Percentiles rank a stretch among this genome's conserved stretches.
Evolutionary conservation across 2,888 invertebrate genomes (phyloP).

Genomic region (Cephus pygmeus): DNA sequence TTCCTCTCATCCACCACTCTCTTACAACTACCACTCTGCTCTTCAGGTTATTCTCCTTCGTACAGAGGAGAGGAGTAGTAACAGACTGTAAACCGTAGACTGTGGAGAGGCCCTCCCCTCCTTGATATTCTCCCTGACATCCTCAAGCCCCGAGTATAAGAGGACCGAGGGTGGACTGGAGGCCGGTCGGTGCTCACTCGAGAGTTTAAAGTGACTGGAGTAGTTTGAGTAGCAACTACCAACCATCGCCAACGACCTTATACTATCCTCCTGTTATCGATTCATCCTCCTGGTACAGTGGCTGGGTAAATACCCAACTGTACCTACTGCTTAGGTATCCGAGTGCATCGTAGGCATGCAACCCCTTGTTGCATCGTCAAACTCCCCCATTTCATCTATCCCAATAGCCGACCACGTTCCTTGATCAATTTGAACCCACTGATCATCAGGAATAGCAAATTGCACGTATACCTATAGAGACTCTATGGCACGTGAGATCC

Average conservation of each 20-base stretch:
- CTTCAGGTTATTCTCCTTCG: neutral
- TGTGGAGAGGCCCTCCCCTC: neutral
- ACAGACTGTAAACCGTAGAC: neutral
- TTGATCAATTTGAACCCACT: neutral
- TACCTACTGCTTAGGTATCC: neutral
- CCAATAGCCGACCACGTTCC: neutral
- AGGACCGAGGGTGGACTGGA: neutral
- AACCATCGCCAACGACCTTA: slow-evolving; percentile 29
- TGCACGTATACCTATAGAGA: neutral
- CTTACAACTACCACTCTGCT: neutral
- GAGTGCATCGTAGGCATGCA: neutral
- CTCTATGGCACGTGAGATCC: neutral
- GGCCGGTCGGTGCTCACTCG: neutral
- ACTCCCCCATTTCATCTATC: neutral
- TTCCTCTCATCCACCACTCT: slow-evolving; percentile 1
- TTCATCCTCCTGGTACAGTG: neutral
- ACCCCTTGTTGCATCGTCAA: neutral
- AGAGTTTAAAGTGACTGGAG: slow-evolving; percentile 33
- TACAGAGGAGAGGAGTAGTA: neutral
- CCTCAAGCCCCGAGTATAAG: neutral
- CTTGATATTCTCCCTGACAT: neutral
- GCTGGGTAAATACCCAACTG: neutral
- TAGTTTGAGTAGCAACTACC: slow-evolving; percentile 39
- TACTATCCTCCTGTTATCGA: slow-evolving; percentile 20
- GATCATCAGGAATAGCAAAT: neutral